These are phyloP conservation scores for Mustela erminea DNA, from an alignment of 2,797 vertebrate genomes.

Conservation along the genomic window DNA sequence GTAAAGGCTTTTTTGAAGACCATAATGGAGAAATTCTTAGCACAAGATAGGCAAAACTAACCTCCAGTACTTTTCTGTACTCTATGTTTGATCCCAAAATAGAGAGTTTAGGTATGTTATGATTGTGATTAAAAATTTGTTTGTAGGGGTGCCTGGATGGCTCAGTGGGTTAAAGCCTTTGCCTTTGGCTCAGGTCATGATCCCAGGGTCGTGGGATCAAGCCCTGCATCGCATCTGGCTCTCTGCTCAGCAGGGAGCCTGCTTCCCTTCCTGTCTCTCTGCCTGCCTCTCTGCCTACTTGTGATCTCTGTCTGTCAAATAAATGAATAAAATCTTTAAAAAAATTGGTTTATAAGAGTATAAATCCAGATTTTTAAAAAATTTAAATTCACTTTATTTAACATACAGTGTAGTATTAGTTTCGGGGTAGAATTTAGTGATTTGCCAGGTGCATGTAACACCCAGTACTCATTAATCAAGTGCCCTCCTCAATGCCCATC, in stretches of 20 bases:
- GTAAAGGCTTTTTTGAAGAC: slow-evolving; percentile 15
- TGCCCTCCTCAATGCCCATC: not conserved
- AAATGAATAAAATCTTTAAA: not conserved
- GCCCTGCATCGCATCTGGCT: too few relatives aligned
- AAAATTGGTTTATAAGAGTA: not conserved
- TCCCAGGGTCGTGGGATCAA: too few relatives aligned
- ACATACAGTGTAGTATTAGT: not conserved
- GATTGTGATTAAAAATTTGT: not conserved
- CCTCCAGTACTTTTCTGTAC: not conserved
- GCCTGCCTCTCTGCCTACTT: too few relatives aligned
- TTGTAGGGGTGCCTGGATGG: not conserved
- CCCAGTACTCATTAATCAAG: not conserved
- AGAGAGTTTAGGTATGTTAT: not conserved
- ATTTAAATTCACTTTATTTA: not conserved
- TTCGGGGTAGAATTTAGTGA: not conserved
- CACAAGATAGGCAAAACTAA: not conserved
- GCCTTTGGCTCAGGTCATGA: too few relatives aligned
- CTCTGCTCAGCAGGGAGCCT: too few relatives aligned
- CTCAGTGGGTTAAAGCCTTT: too few relatives aligned
- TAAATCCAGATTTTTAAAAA: not conserved
- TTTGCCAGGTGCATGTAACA: not conserved
- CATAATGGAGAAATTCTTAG: not conserved
- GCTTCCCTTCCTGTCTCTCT: too few relatives aligned
- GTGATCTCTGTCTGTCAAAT: too few relatives aligned
- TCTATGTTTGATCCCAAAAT: slow-evolving; percentile 5